Percentiles rank a stretch among this genome's conserved stretches.
These are phyloP conservation scores for Euzetes globulus DNA, from an alignment of 2,888 invertebrate genomes.

Conservation along the genomic window DNA sequence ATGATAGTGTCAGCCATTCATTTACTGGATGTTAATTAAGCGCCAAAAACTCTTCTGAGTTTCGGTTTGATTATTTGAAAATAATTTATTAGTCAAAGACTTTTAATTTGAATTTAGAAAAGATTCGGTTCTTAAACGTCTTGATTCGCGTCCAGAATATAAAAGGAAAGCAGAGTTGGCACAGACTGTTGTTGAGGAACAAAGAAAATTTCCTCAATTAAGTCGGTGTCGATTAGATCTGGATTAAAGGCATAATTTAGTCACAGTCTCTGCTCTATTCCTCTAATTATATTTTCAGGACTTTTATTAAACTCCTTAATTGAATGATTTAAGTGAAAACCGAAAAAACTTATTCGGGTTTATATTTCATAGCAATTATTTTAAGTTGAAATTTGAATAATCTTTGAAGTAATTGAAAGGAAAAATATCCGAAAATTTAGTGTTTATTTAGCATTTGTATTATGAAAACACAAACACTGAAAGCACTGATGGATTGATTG, in stretches of 20 bases:
- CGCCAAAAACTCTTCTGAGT: background rate
- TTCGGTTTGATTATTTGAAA: background rate
- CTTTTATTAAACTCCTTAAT: background rate
- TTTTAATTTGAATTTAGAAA: background rate
- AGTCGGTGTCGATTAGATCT: background rate
- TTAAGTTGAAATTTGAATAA: too few relatives aligned
- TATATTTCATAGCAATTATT: too few relatives aligned
- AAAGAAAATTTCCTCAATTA: background rate
- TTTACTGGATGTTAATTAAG: background rate
- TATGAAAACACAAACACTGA: background rate
- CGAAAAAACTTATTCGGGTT: too few relatives aligned
- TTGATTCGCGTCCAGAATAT: background rate
- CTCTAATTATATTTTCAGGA: background rate
- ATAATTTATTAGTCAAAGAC: background rate
- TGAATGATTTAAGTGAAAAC: too few relatives aligned
- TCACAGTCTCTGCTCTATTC: background rate
- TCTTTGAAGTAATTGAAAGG: too few relatives aligned
- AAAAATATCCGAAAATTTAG: background rate
- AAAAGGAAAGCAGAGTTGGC: too few relatives aligned
- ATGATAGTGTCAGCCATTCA: background rate
- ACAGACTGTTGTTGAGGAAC: background rate
- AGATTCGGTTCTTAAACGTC: background rate
- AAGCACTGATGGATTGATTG: background rate
- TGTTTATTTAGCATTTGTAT: background rate
- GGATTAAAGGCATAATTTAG: background rate